These are phyloP conservation scores for Limnodromus scolopaceus DNA, from an alignment of 2,797 vertebrate genomes.

Conservation along the genomic window DNA sequence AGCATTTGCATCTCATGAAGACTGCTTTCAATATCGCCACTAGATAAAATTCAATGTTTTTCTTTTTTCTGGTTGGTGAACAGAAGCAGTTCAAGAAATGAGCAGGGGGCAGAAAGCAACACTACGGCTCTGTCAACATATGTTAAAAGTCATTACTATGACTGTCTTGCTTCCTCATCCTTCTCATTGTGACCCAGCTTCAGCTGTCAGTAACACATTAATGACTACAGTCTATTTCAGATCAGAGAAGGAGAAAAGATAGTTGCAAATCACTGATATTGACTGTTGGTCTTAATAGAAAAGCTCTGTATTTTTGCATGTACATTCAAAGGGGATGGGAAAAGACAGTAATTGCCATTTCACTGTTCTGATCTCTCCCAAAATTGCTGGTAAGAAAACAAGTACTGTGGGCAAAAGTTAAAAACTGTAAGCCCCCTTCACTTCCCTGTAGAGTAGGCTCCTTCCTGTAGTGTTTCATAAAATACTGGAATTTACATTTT, in stretches of 20 bases:
- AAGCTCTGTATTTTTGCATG: neutral
- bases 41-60: neutral
- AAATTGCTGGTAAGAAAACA: neutral
- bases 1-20: neutral
- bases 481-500: conserved; percentile 10
- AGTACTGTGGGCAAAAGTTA: neutral
- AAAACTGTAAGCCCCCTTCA: neutral
- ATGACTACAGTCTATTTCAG: neutral
- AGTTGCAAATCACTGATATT: neutral
- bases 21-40: neutral
- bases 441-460: neutral
- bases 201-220: conserved; percentile 1
- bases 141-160: neutral
- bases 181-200: neutral
- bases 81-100: neutral
- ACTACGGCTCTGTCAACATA: neutral
- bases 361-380: neutral
- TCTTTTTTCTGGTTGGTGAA: neutral
- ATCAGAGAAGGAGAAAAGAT: neutral
- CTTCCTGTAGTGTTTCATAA: neutral
- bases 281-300: neutral
- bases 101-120: neutral
- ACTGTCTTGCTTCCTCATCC: neutral
- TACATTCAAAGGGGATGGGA: neutral
- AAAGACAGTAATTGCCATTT: neutral